phyloP scores from a whole-genome alignment of 2,797 vertebrate species.

The Anas acuta region DNA sequence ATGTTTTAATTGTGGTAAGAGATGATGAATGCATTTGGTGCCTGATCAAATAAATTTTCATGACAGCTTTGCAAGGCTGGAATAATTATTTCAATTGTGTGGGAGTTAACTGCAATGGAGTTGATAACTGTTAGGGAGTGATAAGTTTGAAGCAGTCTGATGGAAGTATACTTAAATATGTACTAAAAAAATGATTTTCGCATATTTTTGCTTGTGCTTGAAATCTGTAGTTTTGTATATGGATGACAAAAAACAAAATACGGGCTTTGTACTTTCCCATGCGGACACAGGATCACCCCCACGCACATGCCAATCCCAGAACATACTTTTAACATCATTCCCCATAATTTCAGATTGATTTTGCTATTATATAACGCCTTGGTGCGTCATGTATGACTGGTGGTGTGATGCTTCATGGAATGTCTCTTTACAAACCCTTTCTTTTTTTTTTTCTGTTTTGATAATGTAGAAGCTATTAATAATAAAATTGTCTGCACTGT shows the following conservation, averaged over 20 bases:
- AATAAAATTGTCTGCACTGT: neutral
- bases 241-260: neutral
- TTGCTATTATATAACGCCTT: conserved; percentile 72
- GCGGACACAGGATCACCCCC: neutral
- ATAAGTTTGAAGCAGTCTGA: neutral
- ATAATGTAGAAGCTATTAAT: neutral
- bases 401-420: neutral
- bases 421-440: neutral
- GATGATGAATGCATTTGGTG: neutral
- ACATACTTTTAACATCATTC: neutral
- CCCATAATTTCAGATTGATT: neutral
- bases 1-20: neutral
- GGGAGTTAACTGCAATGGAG: neutral
- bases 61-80: neutral
- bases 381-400: neutral
- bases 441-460: neutral
- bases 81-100: neutral
- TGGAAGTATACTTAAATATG: neutral
- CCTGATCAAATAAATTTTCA: neutral
- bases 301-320: neutral
- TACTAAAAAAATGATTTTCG: neutral
- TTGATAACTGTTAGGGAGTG: neutral
- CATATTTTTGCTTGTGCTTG: neutral
- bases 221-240: neutral
- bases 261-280: neutral